Conservation (phyloP, 2,797 vertebrate genomes). For the Borostomias antarcticus region DNA sequence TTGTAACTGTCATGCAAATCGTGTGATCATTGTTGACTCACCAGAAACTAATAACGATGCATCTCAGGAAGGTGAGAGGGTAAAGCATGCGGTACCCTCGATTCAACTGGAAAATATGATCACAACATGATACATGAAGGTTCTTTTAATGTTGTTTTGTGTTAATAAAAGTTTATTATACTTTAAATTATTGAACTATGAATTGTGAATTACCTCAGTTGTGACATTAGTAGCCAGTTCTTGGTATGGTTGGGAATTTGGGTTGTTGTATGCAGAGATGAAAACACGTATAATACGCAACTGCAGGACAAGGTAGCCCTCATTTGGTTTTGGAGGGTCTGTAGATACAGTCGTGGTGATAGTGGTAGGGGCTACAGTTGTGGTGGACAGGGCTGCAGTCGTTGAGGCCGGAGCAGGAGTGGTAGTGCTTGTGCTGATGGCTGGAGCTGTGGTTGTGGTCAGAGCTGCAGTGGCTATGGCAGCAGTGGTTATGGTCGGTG, state of each 20-base stretch:
- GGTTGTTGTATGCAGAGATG: not conserved
- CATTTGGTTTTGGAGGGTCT: not conserved
- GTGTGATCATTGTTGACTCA: not conserved
- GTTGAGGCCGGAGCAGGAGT: no score
- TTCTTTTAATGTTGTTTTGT: no score
- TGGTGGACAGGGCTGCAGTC: not conserved
- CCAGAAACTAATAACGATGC: slow-evolving; percentile 2
- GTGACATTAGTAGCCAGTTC: not conserved
- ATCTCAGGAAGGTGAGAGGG: slow-evolving; percentile 4
- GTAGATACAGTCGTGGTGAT: not conserved
- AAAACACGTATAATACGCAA: not conserved
- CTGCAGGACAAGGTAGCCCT: not conserved
- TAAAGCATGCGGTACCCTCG: not conserved
- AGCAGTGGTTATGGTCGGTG: no score
- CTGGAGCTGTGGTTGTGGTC: no score
- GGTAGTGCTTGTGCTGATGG: no score
- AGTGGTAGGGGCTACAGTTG: not conserved
- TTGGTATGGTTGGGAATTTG: not conserved
- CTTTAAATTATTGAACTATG: not conserved
- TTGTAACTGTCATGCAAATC: not conserved
- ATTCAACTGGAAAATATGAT: not conserved
- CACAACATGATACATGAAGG: not conserved
- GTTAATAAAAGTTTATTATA: not conserved
- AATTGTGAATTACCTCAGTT: not conserved
- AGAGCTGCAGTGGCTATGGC: no score